phyloP scores from a whole-genome alignment of 2,888 invertebrate genomes.

The Chirona hameri region DNA sequence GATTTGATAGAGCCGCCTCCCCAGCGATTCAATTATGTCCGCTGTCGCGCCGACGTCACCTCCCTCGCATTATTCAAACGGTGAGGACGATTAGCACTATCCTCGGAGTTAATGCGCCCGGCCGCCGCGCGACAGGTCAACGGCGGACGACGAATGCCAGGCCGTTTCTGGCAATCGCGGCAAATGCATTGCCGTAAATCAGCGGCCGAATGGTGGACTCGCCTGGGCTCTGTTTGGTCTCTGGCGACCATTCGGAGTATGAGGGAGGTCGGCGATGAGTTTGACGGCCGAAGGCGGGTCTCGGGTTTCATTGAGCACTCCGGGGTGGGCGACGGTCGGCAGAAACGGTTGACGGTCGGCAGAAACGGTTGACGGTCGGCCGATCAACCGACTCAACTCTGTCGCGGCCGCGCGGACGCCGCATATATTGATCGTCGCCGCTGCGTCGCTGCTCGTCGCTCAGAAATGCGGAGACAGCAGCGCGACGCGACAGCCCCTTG shows the following conservation, averaged over 20 bases:
- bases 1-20: conserved; percentile 14
- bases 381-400: too few relatives aligned
- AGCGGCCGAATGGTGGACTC: not conserved
- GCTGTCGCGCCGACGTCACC: not conserved
- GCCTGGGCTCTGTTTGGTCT: not conserved
- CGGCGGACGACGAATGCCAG: not conserved
- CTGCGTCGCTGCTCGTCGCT: not conserved
- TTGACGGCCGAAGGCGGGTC: not conserved
- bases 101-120: not conserved
- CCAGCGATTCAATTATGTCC: not conserved
- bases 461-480: conserved; percentile 2
- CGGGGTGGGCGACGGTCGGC: not conserved
- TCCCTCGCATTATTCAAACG: not conserved
- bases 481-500: not conserved
- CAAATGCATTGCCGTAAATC: not conserved
- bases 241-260: not conserved
- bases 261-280: not conserved
- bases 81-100: not conserved
- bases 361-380: too few relatives aligned
- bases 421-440: not conserved
- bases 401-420: not conserved
- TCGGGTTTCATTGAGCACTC: not conserved
- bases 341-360: not conserved
- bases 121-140: not conserved
- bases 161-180: not conserved